Conservation (phyloP, 2,888 invertebrate species). For the Synanthedon andrenaeformis region DNA sequence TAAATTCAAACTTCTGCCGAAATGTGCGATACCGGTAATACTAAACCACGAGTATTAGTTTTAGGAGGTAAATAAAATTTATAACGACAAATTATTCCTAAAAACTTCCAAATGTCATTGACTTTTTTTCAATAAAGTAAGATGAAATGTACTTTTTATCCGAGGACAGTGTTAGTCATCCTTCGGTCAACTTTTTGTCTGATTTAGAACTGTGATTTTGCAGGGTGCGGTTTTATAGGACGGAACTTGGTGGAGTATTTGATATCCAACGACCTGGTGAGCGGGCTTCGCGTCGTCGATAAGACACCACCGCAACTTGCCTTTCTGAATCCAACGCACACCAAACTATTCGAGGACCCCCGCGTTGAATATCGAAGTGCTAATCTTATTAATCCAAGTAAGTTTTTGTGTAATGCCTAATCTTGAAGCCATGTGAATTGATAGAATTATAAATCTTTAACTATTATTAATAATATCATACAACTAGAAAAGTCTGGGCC, state of each 20-base stretch:
- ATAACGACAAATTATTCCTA: background rate
- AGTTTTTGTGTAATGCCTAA: constrained; percentile 19
- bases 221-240: constrained; percentile 95
- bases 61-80: constrained; percentile 52
- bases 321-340: constrained; percentile 84
- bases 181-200: constrained; percentile 24
- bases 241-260: constrained; percentile 87
- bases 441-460: background rate
- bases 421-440: too few relatives aligned
- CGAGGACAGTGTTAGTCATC: constrained; percentile 60
- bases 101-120: background rate
- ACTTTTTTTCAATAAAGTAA: background rate
- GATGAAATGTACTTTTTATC: constrained; percentile 21
- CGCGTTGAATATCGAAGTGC: constrained; percentile 91
- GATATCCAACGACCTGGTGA: constrained; percentile 80
- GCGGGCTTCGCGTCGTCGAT: constrained; percentile 84
- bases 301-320: constrained; percentile 95
- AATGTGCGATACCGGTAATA: constrained; percentile 61
- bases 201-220: constrained; percentile 19
- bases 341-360: constrained; percentile 78
- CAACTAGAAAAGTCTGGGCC: too few relatives aligned
- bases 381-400: constrained; percentile 90
- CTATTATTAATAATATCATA: too few relatives aligned
- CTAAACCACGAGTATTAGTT: constrained; percentile 57
- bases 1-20: constrained; percentile 32